A percentile compares a stretch with the other conserved stretches of the same genome.
These are phyloP conservation scores for Myotis myotis DNA, from an alignment of 2,797 vertebrate species.

Conservation along the genomic window DNA sequence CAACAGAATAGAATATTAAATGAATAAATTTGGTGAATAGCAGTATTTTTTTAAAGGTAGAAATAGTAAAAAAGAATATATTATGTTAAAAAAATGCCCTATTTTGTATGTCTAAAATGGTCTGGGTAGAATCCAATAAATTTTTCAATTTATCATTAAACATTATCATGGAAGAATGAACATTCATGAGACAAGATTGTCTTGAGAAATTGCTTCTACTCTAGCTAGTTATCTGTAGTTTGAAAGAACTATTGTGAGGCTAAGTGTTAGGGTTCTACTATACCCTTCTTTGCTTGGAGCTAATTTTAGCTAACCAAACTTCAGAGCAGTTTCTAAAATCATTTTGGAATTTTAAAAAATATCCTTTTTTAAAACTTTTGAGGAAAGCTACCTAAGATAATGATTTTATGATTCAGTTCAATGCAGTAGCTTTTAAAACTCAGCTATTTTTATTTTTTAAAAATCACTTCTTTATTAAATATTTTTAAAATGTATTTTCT, in stretches of 20 bases:
- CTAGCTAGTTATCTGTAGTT: constrained; percentile 39
- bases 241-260: constrained; percentile 48
- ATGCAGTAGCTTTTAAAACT: constrained; percentile 37
- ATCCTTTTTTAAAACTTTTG: constrained; percentile 4
- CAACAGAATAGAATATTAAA: constrained; percentile 25
- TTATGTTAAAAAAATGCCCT: constrained; percentile 51
- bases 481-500: neutral
- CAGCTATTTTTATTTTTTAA: neutral
- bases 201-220: constrained; percentile 49
- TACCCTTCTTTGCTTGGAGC: constrained; percentile 22
- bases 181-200: constrained; percentile 60
- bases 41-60: constrained; percentile 21
- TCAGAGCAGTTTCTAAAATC: constrained; percentile 54
- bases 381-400: constrained; percentile 5
- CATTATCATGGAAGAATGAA: constrained; percentile 63
- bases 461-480: constrained; percentile 30
- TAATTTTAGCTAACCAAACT: constrained; percentile 62
- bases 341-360: constrained; percentile 29
- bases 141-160: constrained; percentile 66
- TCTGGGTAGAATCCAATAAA: constrained; percentile 50
- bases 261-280: neutral
- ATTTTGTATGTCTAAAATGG: constrained; percentile 55
- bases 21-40: constrained; percentile 45
- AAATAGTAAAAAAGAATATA: constrained; percentile 26
- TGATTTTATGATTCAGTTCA: constrained; percentile 44